Conservation (phyloP, 2,797 vertebrate species). For the Melanotaenia boesemani region DNA sequence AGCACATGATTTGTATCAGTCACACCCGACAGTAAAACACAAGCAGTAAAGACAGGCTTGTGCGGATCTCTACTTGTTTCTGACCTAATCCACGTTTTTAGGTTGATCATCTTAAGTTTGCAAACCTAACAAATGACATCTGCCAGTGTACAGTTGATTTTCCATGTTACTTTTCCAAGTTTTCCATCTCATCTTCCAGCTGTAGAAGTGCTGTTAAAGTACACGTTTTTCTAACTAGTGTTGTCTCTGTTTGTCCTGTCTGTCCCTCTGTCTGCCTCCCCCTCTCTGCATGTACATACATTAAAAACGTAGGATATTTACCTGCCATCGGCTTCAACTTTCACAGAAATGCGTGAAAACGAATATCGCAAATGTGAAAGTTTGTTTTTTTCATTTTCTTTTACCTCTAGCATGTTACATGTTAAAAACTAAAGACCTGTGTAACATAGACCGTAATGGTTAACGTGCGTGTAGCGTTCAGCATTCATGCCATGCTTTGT, state of each 20-base stretch:
- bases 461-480: slow-evolving; percentile 34
- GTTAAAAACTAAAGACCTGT: slow-evolving; percentile 8
- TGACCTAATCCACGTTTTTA: background rate
- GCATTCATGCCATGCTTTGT: slow-evolving; percentile 42
- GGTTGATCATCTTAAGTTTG: background rate
- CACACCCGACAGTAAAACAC: background rate
- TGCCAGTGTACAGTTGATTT: background rate
- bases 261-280: slow-evolving; percentile 51
- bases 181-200: slow-evolving; percentile 13
- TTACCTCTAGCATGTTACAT: slow-evolving; percentile 47
- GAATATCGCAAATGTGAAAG: slow-evolving; percentile 46
- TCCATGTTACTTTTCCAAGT: background rate
- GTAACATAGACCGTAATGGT: slow-evolving; percentile 42
- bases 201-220: rapidly evolving
- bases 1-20: no score
- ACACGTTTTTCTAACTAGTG: slow-evolving; percentile 50
- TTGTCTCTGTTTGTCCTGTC: slow-evolving; percentile 63
- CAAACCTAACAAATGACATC: background rate
- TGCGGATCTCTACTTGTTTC: background rate
- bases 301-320: slow-evolving; percentile 47
- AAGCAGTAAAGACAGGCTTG: background rate
- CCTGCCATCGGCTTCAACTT: slow-evolving; percentile 45
- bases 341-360: slow-evolving; percentile 40
- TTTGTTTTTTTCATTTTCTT: slow-evolving; percentile 1
- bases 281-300: slow-evolving; percentile 78